A percentile compares a stretch with the other conserved stretches of the same genome.
Evolutionary conservation across 1,140 invertebrate species (phyloP).

Genomic region (Pygmarrhopalites habei): DNA sequence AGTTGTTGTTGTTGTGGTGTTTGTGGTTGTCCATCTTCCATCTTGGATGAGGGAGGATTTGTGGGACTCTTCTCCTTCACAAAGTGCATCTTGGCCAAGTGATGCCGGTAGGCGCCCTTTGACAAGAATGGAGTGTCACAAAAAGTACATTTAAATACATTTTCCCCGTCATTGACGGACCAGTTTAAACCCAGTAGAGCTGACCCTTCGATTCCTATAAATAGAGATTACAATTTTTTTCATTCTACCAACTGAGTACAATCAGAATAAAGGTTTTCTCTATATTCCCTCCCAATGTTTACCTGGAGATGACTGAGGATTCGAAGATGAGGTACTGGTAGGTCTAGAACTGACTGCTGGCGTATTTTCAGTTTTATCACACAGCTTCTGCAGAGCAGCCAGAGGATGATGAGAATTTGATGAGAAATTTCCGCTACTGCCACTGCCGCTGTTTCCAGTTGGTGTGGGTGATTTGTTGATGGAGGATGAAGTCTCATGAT

Average conservation of each 20-base stretch:
- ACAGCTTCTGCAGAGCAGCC: conserved; percentile 85
- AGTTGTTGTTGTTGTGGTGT: conserved; percentile 46
- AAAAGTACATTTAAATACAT: conserved; percentile 90
- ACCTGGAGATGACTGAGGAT: conserved; percentile 39
- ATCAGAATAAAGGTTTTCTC: no score
- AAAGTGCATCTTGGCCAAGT: conserved; percentile 93
- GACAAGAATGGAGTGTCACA: conserved; percentile 94
- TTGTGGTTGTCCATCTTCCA: no score
- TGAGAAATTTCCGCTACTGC: conserved; percentile 16
- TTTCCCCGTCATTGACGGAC: conserved; percentile 49
- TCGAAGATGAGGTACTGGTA: conserved; percentile 42
- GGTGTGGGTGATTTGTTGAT: conserved; percentile 55
- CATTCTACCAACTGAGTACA: no score
- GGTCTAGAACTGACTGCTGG: conserved; percentile 43
- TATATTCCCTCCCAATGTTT: no score
- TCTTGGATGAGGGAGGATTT: conserved; percentile 44
- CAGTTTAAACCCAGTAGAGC: conserved; percentile 33
- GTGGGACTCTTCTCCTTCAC: conserved; percentile 68
- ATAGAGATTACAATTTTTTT: no score
- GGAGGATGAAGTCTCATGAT: neutral
- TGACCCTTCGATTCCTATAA: conserved; percentile 30
- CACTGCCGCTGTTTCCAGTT: conserved; percentile 8
- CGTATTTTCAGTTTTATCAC: conserved; percentile 82
- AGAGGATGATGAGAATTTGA: conserved; percentile 59
- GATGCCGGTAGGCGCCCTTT: conserved; percentile 92